A percentile compares a stretch with the other conserved stretches of the same genome.
Conservation (phyloP, 2,797 vertebrate species). For the Sebastiscus tertius region DNA sequence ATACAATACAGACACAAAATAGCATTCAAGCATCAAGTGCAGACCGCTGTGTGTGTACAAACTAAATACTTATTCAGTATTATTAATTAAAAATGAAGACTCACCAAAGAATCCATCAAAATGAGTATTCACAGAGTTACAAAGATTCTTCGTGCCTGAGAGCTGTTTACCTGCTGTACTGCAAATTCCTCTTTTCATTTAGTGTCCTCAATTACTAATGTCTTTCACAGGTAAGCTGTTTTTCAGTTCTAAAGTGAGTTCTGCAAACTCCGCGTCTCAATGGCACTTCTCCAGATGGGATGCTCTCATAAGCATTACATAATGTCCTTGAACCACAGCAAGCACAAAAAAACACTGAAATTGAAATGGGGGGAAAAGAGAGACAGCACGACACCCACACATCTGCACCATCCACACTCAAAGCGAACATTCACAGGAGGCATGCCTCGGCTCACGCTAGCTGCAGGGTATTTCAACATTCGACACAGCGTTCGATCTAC, state of each 20-base stretch:
- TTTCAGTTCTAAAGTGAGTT: constrained; percentile 54
- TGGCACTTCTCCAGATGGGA: constrained; percentile 76
- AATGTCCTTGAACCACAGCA: constrained; percentile 75
- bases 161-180: constrained; percentile 14
- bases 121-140: background rate
- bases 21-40: background rate
- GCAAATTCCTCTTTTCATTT: constrained; percentile 29
- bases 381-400: constrained; percentile 66
- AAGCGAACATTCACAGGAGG: constrained; percentile 52
- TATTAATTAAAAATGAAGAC: background rate
- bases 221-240: constrained; percentile 53
- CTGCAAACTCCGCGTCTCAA: constrained; percentile 63
- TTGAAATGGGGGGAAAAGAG: constrained; percentile 46
- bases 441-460: constrained; percentile 29
- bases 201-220: constrained; percentile 36
- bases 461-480: constrained; percentile 52
- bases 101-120: background rate
- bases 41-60: background rate
- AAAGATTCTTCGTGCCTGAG: constrained; percentile 1
- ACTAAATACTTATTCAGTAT: background rate
- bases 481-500: constrained; percentile 24
- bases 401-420: constrained; percentile 52
- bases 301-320: constrained; percentile 74
- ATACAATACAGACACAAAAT: constrained; percentile 9
- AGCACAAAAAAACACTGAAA: constrained; percentile 61